Evolutionary conservation across 2,113 vertebrate genomes (phyloP).

Genomic region (Panthera uncia): DNA sequence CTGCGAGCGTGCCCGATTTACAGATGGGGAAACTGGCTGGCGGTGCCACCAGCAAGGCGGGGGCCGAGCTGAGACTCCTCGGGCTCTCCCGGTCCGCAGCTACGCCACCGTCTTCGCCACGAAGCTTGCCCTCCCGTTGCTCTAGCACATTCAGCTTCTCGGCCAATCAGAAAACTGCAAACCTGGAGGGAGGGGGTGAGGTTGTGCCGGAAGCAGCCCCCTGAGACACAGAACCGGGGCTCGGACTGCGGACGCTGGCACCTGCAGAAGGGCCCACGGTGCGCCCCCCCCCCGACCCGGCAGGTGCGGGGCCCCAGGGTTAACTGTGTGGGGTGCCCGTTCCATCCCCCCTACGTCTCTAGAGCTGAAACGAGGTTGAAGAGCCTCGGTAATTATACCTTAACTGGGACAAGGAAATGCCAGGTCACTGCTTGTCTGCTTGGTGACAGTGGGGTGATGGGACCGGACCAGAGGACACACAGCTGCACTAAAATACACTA

Average conservation of each 20-base stretch:
- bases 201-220: neutral
- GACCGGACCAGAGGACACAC: rapidly evolving
- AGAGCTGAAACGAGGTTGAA: neutral
- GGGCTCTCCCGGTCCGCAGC: neutral
- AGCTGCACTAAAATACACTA: neutral
- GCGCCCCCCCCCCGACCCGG: neutral
- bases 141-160: neutral
- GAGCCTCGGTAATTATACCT: neutral
- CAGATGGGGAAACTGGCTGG: neutral
- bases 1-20: neutral
- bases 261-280: neutral
- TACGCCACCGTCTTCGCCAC: neutral
- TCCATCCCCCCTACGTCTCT: neutral
- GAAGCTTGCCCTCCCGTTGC: neutral
- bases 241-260: neutral
- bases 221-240: neutral
- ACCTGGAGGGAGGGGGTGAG: neutral
- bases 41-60: neutral
- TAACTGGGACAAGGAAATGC: neutral
- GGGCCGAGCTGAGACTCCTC: neutral
- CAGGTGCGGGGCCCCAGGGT: neutral
- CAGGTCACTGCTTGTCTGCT: too few relatives aligned
- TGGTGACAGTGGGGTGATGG: neutral
- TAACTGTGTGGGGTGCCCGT: rapidly evolving
- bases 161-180: neutral